Evolutionary conservation across 2,113 vertebrate species (phyloP).

Genomic region (Tragelaphus buxtoni): DNA sequence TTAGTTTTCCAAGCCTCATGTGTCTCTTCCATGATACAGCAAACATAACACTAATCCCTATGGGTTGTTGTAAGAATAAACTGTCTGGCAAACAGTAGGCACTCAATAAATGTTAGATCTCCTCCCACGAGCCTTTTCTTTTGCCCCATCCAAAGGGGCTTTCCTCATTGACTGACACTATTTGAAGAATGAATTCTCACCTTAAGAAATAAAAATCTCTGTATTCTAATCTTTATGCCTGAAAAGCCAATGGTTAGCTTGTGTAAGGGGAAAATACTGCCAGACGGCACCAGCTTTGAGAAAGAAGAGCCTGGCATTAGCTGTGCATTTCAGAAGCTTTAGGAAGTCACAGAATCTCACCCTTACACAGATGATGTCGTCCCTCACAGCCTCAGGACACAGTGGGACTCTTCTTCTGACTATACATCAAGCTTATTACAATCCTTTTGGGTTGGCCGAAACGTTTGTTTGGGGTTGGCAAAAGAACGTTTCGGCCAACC

Average conservation of each 20-base stretch:
- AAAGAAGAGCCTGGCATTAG: not conserved
- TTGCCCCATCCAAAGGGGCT: not conserved
- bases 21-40: not conserved
- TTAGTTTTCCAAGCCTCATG: not conserved
- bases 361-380: not conserved
- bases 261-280: not conserved
- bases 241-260: not conserved
- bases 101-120: not conserved
- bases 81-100: not conserved
- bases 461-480: not conserved
- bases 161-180: not conserved
- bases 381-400: not conserved
- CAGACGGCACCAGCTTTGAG: not conserved
- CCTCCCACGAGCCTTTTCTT: not conserved
- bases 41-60: not conserved
- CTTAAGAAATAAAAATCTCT: not conserved
- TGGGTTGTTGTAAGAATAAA: not conserved
- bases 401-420: not conserved
- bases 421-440: not conserved
- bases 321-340: not conserved
- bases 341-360: not conserved
- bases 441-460: not conserved
- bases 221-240: not conserved
- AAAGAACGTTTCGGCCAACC: accelerated
- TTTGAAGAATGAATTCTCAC: not conserved